These are phyloP conservation scores for Chouioia cunea DNA, from an alignment of 2,888 invertebrate genomes.

Conservation along the genomic window DNA sequence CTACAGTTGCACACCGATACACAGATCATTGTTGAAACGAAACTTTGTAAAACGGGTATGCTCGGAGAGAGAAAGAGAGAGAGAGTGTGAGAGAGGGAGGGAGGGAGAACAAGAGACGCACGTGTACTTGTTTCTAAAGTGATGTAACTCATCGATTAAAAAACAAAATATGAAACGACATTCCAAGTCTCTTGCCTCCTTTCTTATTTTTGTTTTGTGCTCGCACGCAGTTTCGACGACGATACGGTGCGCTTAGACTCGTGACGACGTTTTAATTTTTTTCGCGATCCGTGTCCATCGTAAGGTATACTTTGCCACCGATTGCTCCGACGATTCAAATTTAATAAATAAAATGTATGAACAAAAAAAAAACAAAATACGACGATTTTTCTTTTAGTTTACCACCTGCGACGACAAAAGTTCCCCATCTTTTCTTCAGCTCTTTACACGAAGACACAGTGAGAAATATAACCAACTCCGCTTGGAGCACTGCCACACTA, in stretches of 20 bases:
- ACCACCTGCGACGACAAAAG: conserved; percentile 6
- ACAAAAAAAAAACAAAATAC: conserved; percentile 33
- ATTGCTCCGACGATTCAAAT: conserved; percentile 45
- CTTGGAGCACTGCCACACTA: conserved; percentile 25
- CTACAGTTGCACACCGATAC: neutral
- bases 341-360: conserved; percentile 47
- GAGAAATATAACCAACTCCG: conserved; percentile 3
- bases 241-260: too few species aligned
- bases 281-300: conserved; percentile 3
- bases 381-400: conserved; percentile 13
- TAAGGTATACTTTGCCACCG: conserved; percentile 28
- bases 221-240: too few species aligned
- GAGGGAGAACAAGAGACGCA: neutral
- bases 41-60: neutral
- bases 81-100: too few species aligned
- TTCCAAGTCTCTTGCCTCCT: conserved; percentile 44
- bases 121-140: neutral
- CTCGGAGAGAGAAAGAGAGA: neutral
- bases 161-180: conserved; percentile 31
- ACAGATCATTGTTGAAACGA: conserved; percentile 20
- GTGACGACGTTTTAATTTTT: conserved; percentile 1
- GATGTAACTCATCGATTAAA: conserved; percentile 3
- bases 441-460: neutral
- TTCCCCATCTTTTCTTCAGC: neutral
- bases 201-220: conserved; percentile 8